Percentiles rank a stretch among this genome's conserved stretches.
phyloP scores from a whole-genome alignment of 1,140 invertebrate genomes.

The Drosophila quadrilineata region DNA sequence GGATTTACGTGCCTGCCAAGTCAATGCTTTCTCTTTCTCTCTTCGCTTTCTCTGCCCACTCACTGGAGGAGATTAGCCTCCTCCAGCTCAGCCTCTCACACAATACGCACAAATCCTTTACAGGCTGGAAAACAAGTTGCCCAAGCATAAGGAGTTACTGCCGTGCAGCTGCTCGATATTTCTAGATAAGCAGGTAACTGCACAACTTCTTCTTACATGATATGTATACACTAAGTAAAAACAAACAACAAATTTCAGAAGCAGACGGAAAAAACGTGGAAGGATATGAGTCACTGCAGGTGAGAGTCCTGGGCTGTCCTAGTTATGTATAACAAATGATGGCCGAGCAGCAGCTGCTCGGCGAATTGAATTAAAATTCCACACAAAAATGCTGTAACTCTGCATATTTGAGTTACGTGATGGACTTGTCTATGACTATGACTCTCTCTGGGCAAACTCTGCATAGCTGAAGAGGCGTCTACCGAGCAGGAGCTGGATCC shows the following conservation, averaged over 20 bases:
- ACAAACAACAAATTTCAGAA: neutral
- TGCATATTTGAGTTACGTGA: neutral
- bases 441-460: slow-evolving; percentile 6
- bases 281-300: slow-evolving; percentile 81
- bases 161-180: slow-evolving; percentile 80
- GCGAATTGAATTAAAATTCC: slow-evolving; percentile 28
- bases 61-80: too few relatives aligned
- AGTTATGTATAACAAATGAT: too few relatives aligned
- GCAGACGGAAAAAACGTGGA: slow-evolving; percentile 74
- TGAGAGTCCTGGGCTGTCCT: slow-evolving; percentile 25
- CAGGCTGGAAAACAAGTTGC: slow-evolving; percentile 76
- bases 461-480: slow-evolving; percentile 19
- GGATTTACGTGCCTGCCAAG: slow-evolving; percentile 78
- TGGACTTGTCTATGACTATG: neutral
- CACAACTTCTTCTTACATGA: too few relatives aligned
- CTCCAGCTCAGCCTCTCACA: too few relatives aligned
- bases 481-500: neutral
- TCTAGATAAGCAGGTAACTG: slow-evolving; percentile 73
- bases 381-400: slow-evolving; percentile 24
- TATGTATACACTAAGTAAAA: neutral
- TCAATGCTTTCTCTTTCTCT: neutral
- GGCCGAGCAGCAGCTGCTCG: too few relatives aligned
- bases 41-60: neutral
- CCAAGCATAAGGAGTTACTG: slow-evolving; percentile 79
- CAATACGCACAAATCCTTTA: slow-evolving; percentile 80